These are phyloP conservation scores for Chironomus riparius DNA, from an alignment of 2,888 invertebrate species.

Conservation along the genomic window DNA sequence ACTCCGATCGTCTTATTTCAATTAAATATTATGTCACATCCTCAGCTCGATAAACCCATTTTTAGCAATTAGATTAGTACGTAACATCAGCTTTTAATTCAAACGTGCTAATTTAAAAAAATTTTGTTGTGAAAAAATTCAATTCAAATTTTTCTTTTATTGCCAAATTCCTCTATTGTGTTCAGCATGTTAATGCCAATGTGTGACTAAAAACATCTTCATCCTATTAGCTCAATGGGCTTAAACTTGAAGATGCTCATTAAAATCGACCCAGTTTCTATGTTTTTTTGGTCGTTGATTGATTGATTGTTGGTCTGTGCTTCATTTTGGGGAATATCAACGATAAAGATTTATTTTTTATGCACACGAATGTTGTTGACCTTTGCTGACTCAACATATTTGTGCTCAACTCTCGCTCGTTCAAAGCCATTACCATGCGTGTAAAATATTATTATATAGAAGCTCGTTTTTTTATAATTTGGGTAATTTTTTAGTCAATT, in stretches of 20 bases:
- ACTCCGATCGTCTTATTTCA: too few relatives aligned
- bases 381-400: constrained; percentile 3
- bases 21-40: too few relatives aligned
- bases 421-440: background rate
- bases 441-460: background rate
- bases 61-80: too few relatives aligned
- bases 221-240: too few relatives aligned
- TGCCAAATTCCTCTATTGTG: background rate
- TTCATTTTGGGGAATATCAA: background rate
- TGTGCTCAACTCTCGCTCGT: background rate
- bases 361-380: constrained; percentile 4
- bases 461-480: background rate
- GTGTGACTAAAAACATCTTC: too few relatives aligned
- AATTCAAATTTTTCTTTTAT: background rate
- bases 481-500: background rate
- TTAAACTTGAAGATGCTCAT: background rate
- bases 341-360: background rate
- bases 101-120: background rate
- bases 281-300: background rate
- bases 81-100: too few relatives aligned
- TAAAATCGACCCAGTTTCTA: constrained; percentile 2
- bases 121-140: background rate
- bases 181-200: too few relatives aligned
- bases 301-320: background rate
- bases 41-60: too few relatives aligned